These are phyloP conservation scores for Platanista minor DNA, from an alignment of 2,113 vertebrate species.

Conservation along the genomic window DNA sequence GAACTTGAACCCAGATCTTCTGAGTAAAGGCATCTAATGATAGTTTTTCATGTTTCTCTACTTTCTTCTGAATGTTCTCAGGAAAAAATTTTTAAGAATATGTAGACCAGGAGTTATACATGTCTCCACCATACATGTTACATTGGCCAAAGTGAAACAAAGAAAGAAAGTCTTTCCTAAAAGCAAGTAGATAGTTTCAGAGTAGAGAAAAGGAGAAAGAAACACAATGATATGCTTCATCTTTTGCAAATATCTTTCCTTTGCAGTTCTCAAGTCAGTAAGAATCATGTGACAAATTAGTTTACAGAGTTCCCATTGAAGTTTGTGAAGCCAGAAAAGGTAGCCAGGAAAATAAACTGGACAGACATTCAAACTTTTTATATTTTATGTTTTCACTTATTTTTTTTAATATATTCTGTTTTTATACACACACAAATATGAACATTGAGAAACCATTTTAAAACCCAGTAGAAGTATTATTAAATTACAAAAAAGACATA, in stretches of 20 bases:
- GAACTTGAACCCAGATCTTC: not conserved
- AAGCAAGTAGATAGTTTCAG: not conserved
- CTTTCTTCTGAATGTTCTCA: not conserved
- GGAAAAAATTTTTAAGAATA: not conserved
- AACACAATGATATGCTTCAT: not conserved
- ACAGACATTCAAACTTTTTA: conserved; percentile 24
- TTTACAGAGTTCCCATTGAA: conserved; percentile 16
- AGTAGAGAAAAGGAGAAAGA: not conserved
- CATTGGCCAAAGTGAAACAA: not conserved
- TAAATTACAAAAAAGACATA: conserved; percentile 41
- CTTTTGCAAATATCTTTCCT: not conserved
- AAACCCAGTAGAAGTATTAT: conserved; percentile 43
- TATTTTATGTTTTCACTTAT: conserved; percentile 43
- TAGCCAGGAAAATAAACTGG: conserved; percentile 41
- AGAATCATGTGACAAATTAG: not conserved
- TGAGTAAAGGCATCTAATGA: not conserved
- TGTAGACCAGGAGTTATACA: not conserved
- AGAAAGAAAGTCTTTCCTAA: not conserved
- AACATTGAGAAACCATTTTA: conserved; percentile 37
- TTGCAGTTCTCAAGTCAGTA: not conserved
- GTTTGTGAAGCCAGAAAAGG: not conserved
- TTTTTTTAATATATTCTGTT: conserved; percentile 39
- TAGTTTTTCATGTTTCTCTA: not conserved
- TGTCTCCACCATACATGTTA: not conserved
- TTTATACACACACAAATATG: conserved; percentile 24